These are phyloP conservation scores for Drymonia ruficornis DNA, from an alignment of 2,888 invertebrate genomes.

Conservation along the genomic window DNA sequence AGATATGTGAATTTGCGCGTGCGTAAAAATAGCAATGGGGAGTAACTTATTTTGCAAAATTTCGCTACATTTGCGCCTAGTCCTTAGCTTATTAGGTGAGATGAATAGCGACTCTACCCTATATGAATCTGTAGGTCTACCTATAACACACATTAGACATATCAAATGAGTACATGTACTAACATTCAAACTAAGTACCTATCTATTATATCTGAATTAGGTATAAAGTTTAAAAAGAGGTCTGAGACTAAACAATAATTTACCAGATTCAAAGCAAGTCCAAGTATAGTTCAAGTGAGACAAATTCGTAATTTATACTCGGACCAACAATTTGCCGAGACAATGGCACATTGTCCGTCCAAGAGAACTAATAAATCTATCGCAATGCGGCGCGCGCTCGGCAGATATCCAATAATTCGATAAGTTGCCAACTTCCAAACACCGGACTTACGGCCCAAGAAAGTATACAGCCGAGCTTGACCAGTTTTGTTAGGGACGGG, in stretches of 20 bases:
- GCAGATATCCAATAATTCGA: slow-evolving; percentile 74
- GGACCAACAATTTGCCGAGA: slow-evolving; percentile 37
- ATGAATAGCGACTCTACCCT: too few species aligned
- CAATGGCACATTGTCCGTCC: slow-evolving; percentile 55
- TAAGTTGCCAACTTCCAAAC: slow-evolving; percentile 73
- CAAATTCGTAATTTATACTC: slow-evolving; percentile 39
- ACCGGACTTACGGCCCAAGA: slow-evolving; percentile 82
- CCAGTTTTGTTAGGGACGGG: slow-evolving; percentile 44
- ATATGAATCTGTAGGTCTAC: too few species aligned
- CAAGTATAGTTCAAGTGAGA: slow-evolving; percentile 38
- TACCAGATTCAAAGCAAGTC: not conserved
- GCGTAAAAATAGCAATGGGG: too few species aligned
- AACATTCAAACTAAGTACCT: too few species aligned
- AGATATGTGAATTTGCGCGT: too few species aligned
- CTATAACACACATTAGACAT: too few species aligned
- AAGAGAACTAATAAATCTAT: slow-evolving; percentile 77
- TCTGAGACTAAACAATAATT: not conserved
- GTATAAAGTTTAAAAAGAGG: not conserved
- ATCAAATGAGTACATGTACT: too few species aligned
- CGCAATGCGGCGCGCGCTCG: slow-evolving; percentile 30
- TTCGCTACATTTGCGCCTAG: too few species aligned
- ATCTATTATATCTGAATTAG: not conserved
- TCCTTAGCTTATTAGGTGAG: too few species aligned
- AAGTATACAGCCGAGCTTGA: slow-evolving; percentile 73
- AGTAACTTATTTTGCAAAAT: too few species aligned